A percentile compares a stretch with the other conserved stretches of the same genome.
Conservation (phyloP, 2,888 invertebrate species). For the Mesorhabditis belari region DNA sequence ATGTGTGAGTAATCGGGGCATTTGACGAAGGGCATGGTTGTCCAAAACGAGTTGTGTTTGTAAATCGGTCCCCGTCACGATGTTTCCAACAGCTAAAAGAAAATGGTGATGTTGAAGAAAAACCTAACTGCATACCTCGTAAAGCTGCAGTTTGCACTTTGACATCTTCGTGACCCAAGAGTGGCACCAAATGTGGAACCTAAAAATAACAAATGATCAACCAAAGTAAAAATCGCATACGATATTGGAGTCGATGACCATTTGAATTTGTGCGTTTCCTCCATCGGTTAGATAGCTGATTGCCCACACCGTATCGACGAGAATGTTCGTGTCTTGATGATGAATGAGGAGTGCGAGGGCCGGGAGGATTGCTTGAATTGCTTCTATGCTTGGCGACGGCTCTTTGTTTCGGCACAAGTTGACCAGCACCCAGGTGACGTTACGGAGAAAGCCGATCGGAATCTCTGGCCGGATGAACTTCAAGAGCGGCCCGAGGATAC, state of each 20-base stretch:
- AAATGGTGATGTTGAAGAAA: too few species aligned
- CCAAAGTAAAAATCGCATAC: neutral
- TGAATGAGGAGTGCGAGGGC: slow-evolving; percentile 33
- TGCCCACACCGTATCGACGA: slow-evolving; percentile 44
- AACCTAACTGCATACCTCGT: too few species aligned
- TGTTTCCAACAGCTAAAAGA: slow-evolving; percentile 6
- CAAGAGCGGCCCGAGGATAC: slow-evolving; percentile 84
- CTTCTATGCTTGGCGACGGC: slow-evolving; percentile 64
- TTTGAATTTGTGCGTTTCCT: slow-evolving; percentile 39
- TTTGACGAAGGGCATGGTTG: slow-evolving; percentile 85
- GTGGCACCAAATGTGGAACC: slow-evolving; percentile 81
- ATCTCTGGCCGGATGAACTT: slow-evolving; percentile 90
- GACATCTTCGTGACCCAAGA: slow-evolving; percentile 73
- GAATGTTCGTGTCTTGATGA: slow-evolving; percentile 50
- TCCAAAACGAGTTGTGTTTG: slow-evolving; percentile 95
- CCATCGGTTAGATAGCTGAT: slow-evolving; percentile 38
- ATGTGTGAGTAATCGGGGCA: slow-evolving; percentile 81
- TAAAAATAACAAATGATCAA: neutral
- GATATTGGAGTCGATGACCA: slow-evolving; percentile 75
- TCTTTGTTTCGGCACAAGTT: slow-evolving; percentile 69
- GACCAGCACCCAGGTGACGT: slow-evolving; percentile 92
- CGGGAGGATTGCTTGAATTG: slow-evolving; percentile 60
- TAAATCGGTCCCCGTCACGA: slow-evolving; percentile 82
- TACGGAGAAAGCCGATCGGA: slow-evolving; percentile 86
- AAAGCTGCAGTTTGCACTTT: slow-evolving; percentile 79